Evolutionary conservation across 2,113 vertebrate species (phyloP), one percentile per base, ranked within the genome.

Genomic region (Bettongia penicillata): DNA sequence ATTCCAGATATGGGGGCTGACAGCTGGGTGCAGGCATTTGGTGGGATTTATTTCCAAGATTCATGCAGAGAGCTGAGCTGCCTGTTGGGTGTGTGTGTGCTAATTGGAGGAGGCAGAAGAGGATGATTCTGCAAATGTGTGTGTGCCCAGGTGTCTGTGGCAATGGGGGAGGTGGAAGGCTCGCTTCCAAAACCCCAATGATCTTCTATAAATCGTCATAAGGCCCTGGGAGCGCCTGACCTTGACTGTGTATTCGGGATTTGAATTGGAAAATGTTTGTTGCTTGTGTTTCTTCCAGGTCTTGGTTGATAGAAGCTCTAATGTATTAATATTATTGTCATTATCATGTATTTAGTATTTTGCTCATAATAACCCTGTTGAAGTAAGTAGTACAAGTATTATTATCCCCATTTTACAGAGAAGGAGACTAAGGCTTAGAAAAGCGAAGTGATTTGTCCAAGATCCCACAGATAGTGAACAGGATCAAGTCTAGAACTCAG

Each of bases 1-100:
- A 84, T 84, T 84, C 68, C 68, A 84, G 68, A 84, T 84, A 84
- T 43, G 68, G 68, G n/a, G 68, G 68, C 68, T 84, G 68, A 84
- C 68, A 84, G 68, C 68, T 84, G 68, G n/a, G 68, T 43, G 7
- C 68, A 84, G 68, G 68, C 68, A 84, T 84, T 84, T 84, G 68
- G 68, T 84, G n/a, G 68, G 19, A 84, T 84, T 84, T 84, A 23
- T 84, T 84, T 84, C 68, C 68, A 84, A 84, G n/a, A 43, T 84
- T 84, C 68, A 84, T 84, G 68, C n/a, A 84, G 68, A 84, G 68
- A 84, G n/a, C 68, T 84, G 68, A 84, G n/a, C 68, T 84, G 68
- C 68, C 37, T 84, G 23, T 84, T 43, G 68, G n/a, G 68, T 84
- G 68, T 22, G 8, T 84, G n/a, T 84, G n/a, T 84, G 68, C 68